Percentiles rank a stretch among this genome's conserved stretches.
phyloP scores from a whole-genome alignment of 2,113 vertebrate species.

The Gopherus evgoodei region DNA sequence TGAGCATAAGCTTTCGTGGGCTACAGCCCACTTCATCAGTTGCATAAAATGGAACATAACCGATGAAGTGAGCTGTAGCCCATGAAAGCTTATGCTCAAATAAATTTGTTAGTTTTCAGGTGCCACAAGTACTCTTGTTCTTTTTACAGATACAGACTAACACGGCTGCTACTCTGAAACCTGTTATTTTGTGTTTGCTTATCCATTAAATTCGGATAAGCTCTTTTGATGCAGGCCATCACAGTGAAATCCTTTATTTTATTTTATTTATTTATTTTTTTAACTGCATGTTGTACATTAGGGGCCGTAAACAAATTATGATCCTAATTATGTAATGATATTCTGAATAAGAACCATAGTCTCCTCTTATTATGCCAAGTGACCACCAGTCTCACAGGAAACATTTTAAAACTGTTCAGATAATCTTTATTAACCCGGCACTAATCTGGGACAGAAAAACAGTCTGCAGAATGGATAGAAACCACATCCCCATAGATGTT shows the following conservation, averaged over 20 bases:
- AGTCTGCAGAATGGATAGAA: slow-evolving; percentile 11
- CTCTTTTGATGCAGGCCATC: not conserved
- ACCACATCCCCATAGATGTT: not conserved
- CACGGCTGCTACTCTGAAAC: too few relatives aligned
- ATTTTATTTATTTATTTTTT: not conserved
- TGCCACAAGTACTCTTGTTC: too few relatives aligned
- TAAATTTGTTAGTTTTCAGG: too few relatives aligned
- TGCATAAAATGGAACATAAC: too few relatives aligned
- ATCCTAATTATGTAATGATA: slow-evolving; percentile 39
- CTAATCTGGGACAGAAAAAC: slow-evolving; percentile 4
- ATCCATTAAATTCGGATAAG: not conserved
- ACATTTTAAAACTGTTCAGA: slow-evolving; percentile 27
- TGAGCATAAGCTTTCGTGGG: too few relatives aligned
- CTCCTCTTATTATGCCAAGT: slow-evolving; percentile 16
- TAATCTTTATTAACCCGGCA: slow-evolving; percentile 1
- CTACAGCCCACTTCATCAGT: too few relatives aligned
- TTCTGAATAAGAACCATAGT: slow-evolving; percentile 25
- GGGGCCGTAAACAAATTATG: slow-evolving; percentile 24
- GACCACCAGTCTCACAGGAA: slow-evolving; percentile 45
- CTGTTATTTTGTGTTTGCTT: slow-evolving; percentile 12
- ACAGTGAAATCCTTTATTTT: not conserved
- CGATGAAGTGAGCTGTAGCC: too few relatives aligned
- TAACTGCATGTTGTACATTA: not conserved
- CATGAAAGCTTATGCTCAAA: too few relatives aligned
- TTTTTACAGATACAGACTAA: too few relatives aligned